Evolutionary conservation across 2,888 invertebrate species (phyloP).

Genomic region (Dorcus parallelipipedus): DNA sequence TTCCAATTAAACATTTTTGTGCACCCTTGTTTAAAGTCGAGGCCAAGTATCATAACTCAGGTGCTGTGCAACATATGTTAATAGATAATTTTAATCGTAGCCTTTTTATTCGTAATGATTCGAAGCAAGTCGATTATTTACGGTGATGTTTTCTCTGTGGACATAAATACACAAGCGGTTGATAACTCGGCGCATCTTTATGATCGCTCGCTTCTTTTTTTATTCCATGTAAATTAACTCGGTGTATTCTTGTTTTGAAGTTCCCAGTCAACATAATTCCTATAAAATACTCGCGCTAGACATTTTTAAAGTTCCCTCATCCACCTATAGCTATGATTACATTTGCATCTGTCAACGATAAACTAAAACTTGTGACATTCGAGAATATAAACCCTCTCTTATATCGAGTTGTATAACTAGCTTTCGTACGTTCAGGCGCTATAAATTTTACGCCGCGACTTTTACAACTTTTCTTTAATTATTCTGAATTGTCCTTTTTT

Average conservation of each 20-base stretch:
- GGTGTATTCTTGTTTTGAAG: slow-evolving; percentile 15
- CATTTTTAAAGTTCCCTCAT: slow-evolving; percentile 18
- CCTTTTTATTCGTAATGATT: slow-evolving; percentile 29
- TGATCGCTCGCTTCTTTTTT: slow-evolving; percentile 5
- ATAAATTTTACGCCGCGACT: background rate
- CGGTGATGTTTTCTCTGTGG: slow-evolving; percentile 15
- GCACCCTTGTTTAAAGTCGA: too few species aligned
- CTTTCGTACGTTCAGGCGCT: background rate
- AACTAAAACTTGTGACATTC: slow-evolving; percentile 17
- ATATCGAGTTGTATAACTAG: background rate
- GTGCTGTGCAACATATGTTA: slow-evolving; percentile 30
- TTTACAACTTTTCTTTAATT: slow-evolving; percentile 1
- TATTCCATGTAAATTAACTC: slow-evolving; percentile 19
- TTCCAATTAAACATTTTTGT: too few species aligned
- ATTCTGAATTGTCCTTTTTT: background rate
- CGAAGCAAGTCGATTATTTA: slow-evolving; percentile 22
- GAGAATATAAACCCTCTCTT: background rate
- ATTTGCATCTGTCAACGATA: slow-evolving; percentile 36
- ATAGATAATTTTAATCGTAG: slow-evolving; percentile 35
- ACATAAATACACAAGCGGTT: too few species aligned
- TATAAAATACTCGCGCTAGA: slow-evolving; percentile 14
- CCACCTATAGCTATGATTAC: slow-evolving; percentile 32
- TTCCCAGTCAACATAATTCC: slow-evolving; percentile 18
- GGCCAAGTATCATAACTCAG: too few species aligned
- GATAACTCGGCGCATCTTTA: background rate